Conservation (phyloP, 1,140 invertebrate genomes). For the Gyrodactylus salaris region DNA sequence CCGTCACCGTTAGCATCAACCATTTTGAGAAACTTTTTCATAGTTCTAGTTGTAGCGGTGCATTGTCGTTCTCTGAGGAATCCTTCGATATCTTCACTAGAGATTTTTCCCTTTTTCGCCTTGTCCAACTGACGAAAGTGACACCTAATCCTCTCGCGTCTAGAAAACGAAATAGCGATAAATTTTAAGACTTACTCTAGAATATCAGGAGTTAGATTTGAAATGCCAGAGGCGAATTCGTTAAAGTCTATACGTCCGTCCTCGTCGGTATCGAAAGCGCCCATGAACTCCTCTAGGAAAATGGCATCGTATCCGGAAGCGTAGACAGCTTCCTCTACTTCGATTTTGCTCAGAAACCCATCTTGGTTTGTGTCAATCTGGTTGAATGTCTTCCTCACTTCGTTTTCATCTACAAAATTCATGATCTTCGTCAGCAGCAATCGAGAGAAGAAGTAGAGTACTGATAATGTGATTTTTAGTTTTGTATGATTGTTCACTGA, state of each 20-base stretch:
- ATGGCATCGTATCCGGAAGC: not conserved
- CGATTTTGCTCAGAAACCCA: not conserved
- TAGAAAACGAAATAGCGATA: not conserved
- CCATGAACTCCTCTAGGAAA: not conserved
- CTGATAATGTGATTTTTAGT: too few species aligned
- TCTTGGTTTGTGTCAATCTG: not conserved
- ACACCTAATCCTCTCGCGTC: not conserved
- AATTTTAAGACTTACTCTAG: not conserved
- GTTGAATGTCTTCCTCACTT: not conserved
- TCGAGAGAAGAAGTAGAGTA: too few species aligned
- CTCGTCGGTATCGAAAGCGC: not conserved
- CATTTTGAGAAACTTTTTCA: not conserved
- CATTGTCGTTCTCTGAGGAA: not conserved
- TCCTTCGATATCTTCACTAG: not conserved
- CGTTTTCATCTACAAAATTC: not conserved
- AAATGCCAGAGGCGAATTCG: not conserved
- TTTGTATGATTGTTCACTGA: too few species aligned
- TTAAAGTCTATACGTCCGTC: not conserved
- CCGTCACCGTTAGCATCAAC: not conserved
- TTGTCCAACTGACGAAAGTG: not conserved
- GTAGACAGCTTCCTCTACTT: not conserved
- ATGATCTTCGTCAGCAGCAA: not conserved
- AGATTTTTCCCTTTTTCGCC: not conserved
- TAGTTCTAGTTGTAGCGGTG: not conserved
- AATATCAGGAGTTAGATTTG: not conserved